phyloP scores from a whole-genome alignment of 2,113 vertebrate species.

The Dromiciops gliroides region DNA sequence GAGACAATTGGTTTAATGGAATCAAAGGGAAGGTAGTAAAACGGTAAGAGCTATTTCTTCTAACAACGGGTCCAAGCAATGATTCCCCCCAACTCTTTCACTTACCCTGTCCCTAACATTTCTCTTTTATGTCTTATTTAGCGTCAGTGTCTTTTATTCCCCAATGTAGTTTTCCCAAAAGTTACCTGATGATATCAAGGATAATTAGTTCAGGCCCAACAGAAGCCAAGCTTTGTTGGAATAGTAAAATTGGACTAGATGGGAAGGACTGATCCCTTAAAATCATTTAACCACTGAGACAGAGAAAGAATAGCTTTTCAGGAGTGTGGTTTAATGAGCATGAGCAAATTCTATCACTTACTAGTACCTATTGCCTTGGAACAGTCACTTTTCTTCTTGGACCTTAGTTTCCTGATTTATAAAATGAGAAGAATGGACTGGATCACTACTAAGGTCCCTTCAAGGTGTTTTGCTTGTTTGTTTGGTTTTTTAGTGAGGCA shows the following conservation, averaged over 20 bases:
- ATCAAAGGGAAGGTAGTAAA: background rate
- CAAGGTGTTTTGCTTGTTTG: too few relatives aligned
- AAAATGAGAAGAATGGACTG: background rate
- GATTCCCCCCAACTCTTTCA: background rate
- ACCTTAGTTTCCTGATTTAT: background rate
- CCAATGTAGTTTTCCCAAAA: background rate
- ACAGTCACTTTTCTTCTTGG: background rate
- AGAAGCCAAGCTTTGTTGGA: background rate
- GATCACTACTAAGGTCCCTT: background rate
- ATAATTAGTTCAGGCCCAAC: background rate
- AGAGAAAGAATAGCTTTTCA: background rate
- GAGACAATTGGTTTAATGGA: background rate
- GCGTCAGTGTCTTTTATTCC: background rate
- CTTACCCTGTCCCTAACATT: background rate
- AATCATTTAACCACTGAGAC: background rate
- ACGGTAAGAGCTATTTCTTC: background rate
- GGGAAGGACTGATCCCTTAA: background rate
- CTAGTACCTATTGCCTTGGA: too few relatives aligned
- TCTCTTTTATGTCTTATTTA: background rate
- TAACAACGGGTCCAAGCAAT: background rate
- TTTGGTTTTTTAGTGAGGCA: too few relatives aligned
- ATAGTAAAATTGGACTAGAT: background rate
- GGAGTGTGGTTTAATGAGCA: background rate
- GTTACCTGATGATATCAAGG: background rate
- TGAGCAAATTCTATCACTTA: background rate